These are phyloP conservation scores for Amazona finschi DNA, from an alignment of 2,797 vertebrate genomes.

Conservation along the genomic window DNA sequence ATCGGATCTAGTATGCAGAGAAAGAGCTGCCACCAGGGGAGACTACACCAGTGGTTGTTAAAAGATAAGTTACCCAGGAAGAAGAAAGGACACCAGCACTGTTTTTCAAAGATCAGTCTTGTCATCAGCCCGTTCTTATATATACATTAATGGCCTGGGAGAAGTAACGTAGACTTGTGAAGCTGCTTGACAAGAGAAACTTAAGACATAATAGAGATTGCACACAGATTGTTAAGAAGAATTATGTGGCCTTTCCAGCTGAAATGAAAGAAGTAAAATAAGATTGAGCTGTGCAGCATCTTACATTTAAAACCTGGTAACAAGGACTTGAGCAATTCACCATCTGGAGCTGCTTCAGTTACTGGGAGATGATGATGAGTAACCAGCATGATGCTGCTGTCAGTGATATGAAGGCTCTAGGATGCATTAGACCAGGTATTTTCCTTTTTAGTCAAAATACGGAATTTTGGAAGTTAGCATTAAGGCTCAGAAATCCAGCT, in stretches of 20 bases:
- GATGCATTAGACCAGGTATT: not conserved
- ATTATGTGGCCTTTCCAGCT: not conserved
- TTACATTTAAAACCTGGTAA: not conserved
- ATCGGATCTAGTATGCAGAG: not conserved
- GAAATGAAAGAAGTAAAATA: not conserved
- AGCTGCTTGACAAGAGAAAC: not conserved
- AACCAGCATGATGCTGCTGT: not conserved
- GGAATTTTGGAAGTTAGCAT: not conserved
- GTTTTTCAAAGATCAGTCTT: not conserved
- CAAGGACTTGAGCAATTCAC: not conserved
- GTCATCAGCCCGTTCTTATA: not conserved
- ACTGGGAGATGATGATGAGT: not conserved
- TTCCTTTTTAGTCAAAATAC: not conserved
- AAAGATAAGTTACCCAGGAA: not conserved
- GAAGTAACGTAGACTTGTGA: not conserved
- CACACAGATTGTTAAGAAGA: not conserved
- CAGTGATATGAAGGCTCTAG: not conserved
- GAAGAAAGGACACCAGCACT: not conserved
- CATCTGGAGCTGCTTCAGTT: not conserved
- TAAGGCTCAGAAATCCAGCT: not conserved
- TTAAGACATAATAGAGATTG: accelerated
- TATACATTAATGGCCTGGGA: accelerated
- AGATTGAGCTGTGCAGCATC: not conserved
- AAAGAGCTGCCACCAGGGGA: not conserved
- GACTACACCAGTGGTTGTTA: not conserved